Evolutionary conservation across 92 coral and sea anemone species (phyloP), one percentile per base, ranked within the genome.

Genomic region (Meandrina meandrites): DNA sequence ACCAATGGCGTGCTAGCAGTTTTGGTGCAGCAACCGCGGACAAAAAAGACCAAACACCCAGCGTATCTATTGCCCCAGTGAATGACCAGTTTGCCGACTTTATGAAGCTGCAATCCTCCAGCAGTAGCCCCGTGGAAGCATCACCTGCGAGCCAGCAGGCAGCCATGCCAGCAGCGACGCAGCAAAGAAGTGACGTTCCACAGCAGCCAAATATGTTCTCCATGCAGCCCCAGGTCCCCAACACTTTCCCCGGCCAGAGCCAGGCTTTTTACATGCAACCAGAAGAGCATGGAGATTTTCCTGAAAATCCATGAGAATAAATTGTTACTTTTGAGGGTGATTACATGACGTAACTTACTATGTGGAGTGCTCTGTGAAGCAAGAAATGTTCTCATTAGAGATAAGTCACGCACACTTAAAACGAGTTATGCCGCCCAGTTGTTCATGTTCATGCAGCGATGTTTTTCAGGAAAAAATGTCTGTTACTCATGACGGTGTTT

Each of bases 41-140:
- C 73, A 94, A 91, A 82, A 94, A 94, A 40, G 93, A 90, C 86
- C 81, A 92, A 58, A 79, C 84, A 12, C 93, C 98, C 11, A 78
- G 70, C 18, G 81, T 92, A 76, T 88, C 93, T 1, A 81, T 30
- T 2, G 67, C 89, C 68, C 91, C 93, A 18, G 79, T 72, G 22
- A 83, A 86, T 78, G 92, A 91, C 58, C 93, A 92, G 64, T 92
- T 94, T 37, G 95, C 98, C 21, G 94, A 89, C 71, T 94, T 94
- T 86, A 89, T 94, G 98, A 94, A 88, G 90, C 80, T 90, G 83
- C 98, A 94, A 80, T 83, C 93, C 35, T 85, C 98, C 80, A 72
- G 86, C 86, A 53, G 88, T 42, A 83, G 18, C 82, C 64, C 57
- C 77, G 53, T 36, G 37, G 91, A 78, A 45, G 79, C 77, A 45